Conservation (phyloP, 2,113 vertebrate genomes). For the Opisthocomus hoazin region DNA sequence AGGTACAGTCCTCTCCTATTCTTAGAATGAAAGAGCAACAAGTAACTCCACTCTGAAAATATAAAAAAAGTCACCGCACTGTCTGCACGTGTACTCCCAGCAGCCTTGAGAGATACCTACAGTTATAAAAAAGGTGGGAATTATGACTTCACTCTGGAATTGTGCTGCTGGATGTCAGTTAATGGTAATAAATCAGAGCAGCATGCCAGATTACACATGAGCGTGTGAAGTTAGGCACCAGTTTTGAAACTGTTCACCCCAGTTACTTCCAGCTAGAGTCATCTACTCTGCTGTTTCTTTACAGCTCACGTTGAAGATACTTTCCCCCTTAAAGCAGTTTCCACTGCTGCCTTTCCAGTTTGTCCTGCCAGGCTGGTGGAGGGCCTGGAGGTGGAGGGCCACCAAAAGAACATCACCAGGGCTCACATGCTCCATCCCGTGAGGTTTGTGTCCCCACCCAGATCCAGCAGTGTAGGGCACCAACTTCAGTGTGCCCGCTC, state of each 20-base stretch:
- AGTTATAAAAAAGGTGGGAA: neutral
- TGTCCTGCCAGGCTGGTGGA: neutral
- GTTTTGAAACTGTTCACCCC: neutral
- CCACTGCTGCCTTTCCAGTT: neutral
- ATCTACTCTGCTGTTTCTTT: neutral
- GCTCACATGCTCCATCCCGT: fast-evolving
- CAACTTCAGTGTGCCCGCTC: neutral
- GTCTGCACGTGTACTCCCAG: neutral
- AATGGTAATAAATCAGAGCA: neutral
- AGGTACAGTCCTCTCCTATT: neutral
- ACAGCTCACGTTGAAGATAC: neutral
- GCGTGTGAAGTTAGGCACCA: neutral
- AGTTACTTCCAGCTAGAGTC: neutral
- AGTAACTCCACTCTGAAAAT: neutral
- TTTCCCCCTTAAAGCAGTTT: neutral
- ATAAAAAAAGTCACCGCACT: neutral
- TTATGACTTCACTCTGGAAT: neutral
- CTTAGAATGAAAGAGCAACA: neutral
- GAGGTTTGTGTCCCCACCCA: fast-evolving
- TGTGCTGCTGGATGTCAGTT: neutral
- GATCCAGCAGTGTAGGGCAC: fast-evolving
- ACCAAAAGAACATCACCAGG: fast-evolving
- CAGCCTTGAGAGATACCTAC: neutral
- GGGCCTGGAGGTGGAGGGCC: neutral
- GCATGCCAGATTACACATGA: neutral